Conservation (phyloP, 2,888 invertebrate species). For the Drosophila macrospina region DNA sequence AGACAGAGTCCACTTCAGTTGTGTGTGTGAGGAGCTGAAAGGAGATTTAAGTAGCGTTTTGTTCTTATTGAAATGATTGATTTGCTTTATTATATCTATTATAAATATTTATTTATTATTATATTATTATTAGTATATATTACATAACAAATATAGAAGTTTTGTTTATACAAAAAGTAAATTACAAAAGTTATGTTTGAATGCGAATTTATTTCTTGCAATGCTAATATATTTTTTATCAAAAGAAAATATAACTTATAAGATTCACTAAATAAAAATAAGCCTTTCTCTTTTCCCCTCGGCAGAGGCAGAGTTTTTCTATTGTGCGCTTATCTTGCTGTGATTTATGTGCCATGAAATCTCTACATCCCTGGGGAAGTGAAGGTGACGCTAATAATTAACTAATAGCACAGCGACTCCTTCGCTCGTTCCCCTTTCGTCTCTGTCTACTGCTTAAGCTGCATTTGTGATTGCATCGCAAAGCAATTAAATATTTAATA, state of each 20-base stretch:
- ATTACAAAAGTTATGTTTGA: too few relatives aligned
- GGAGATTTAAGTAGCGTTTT: too few relatives aligned
- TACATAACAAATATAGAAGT: too few relatives aligned
- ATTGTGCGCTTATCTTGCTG: slow-evolving; percentile 26
- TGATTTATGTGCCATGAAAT: slow-evolving; percentile 48
- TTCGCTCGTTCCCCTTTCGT: background rate
- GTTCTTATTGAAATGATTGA: too few relatives aligned
- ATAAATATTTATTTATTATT: too few relatives aligned
- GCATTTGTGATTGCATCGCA: slow-evolving; percentile 25
- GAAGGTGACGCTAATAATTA: slow-evolving; percentile 53
- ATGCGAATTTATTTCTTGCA: too few relatives aligned
- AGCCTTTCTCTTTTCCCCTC: background rate
- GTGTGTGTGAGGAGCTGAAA: too few relatives aligned
- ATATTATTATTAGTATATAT: too few relatives aligned
- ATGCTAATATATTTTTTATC: too few relatives aligned
- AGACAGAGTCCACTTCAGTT: too few relatives aligned
- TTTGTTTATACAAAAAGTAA: too few relatives aligned
- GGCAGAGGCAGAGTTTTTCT: background rate
- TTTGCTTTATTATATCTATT: too few relatives aligned
- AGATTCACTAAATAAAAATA: background rate
- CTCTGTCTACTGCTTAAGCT: slow-evolving; percentile 9
- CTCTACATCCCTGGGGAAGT: slow-evolving; percentile 34
- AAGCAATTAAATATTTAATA: slow-evolving; percentile 61
- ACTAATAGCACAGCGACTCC: slow-evolving; percentile 41
- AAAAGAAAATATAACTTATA: background rate